These are phyloP conservation scores for Pyrocephalus nanus DNA, from an alignment of 2,797 vertebrate genomes.

Conservation along the genomic window DNA sequence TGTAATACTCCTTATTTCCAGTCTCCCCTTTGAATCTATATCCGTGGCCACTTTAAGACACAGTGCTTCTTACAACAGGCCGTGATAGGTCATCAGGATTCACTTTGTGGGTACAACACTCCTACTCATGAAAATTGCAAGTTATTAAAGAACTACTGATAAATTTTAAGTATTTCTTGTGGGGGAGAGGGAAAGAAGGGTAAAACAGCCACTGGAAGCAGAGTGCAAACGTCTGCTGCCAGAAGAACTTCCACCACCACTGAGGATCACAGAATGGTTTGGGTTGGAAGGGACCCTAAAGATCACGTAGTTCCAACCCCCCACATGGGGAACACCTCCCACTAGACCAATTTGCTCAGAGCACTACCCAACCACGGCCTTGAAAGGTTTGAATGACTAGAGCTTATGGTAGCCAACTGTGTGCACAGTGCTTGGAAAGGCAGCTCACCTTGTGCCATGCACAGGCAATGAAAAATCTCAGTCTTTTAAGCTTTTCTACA, in stretches of 20 bases:
- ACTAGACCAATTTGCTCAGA: not conserved
- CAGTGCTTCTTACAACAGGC: no score
- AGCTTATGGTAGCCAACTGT: not conserved
- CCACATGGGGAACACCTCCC: no score
- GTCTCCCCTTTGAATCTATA: accelerated
- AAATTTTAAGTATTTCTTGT: not conserved
- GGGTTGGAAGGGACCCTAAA: not conserved
- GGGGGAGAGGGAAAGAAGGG: not conserved
- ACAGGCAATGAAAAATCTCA: not conserved
- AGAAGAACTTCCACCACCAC: not conserved
- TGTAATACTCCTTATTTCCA: not conserved
- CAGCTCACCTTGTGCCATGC: not conserved
- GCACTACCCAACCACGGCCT: not conserved
- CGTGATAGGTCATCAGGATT: not conserved
- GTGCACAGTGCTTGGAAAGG: not conserved
- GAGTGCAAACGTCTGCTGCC: not conserved
- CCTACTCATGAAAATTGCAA: not conserved
- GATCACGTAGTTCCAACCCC: not conserved
- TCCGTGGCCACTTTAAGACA: not conserved
- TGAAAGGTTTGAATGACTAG: not conserved
- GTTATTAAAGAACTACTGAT: not conserved
- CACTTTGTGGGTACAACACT: not conserved
- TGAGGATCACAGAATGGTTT: not conserved
- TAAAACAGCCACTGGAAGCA: not conserved
- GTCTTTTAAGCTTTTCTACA: not conserved